phyloP scores from a whole-genome alignment of 1,140 invertebrate species.

The Drosophila murphyi region DNA sequence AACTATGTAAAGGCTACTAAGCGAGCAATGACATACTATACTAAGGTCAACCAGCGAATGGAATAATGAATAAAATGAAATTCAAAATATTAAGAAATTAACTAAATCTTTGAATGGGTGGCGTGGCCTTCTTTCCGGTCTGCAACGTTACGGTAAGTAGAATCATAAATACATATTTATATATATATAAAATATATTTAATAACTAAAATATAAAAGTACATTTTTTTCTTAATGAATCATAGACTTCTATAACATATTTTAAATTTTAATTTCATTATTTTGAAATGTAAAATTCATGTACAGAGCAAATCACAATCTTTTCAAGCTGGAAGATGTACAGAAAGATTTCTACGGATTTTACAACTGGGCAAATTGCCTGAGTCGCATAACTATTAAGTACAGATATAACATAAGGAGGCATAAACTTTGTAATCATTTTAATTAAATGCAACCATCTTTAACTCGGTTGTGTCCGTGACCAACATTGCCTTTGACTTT shows the following conservation, averaged over 20 bases:
- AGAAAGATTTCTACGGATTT: too few relatives aligned
- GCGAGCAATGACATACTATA: constrained; percentile 22
- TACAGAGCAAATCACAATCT: too few relatives aligned
- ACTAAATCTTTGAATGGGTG: neutral
- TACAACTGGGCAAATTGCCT: too few relatives aligned
- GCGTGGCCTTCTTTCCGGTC: neutral
- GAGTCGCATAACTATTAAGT: too few relatives aligned
- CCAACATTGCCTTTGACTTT: constrained; percentile 24
- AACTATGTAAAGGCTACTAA: constrained; percentile 42
- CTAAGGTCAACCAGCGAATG: constrained; percentile 38
- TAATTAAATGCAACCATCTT: neutral
- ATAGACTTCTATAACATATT: too few relatives aligned
- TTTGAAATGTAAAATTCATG: too few relatives aligned
- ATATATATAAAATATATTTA: too few relatives aligned
- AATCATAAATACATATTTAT: too few relatives aligned
- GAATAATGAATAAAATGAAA: constrained; percentile 52
- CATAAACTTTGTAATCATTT: neutral
- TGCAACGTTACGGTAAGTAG: neutral
- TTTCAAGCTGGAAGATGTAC: too few relatives aligned
- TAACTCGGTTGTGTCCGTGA: neutral
- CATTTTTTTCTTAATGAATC: too few relatives aligned
- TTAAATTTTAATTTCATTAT: too few relatives aligned
- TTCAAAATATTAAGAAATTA: constrained; percentile 37
- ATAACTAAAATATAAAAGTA: too few relatives aligned
- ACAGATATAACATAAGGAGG: neutral